phyloP scores from a whole-genome alignment of 2,113 vertebrate genomes.

The Solea solea region DNA sequence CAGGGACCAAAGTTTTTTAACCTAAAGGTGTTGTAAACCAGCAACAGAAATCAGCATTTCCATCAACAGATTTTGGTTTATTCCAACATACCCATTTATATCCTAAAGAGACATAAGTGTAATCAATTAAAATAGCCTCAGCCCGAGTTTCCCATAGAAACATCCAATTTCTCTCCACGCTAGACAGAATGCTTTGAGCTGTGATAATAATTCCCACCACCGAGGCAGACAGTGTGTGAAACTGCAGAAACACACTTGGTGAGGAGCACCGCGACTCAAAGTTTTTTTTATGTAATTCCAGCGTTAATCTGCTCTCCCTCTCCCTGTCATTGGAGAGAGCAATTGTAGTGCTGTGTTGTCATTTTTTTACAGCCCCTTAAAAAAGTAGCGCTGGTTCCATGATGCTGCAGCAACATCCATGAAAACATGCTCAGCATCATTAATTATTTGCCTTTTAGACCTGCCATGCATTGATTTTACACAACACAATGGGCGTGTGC shows the following conservation, averaged over 20 bases:
- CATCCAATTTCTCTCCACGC: conserved; percentile 1
- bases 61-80: conserved; percentile 17
- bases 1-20: too few species aligned
- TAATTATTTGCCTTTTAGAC: conserved; percentile 44
- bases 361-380: conserved; percentile 10
- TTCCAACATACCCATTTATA: conserved; percentile 35
- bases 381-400: conserved; percentile 12
- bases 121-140: conserved; percentile 32
- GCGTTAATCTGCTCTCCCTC: background rate
- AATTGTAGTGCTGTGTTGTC: conserved; percentile 19
- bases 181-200: conserved; percentile 11
- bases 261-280: conserved; percentile 20
- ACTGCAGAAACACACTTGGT: conserved; percentile 31
- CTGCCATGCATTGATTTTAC: conserved; percentile 39
- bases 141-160: conserved; percentile 23
- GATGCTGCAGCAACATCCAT: conserved; percentile 20
- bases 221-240: background rate
- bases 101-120: conserved; percentile 19
- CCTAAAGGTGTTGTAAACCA: background rate
- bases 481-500: conserved; percentile 29
- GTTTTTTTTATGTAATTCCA: background rate
- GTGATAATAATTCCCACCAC: conserved; percentile 8
- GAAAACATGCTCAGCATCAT: conserved; percentile 38
- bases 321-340: background rate
- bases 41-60: conserved; percentile 39